Base-by-base conservation (phyloP, 2,888 invertebrate species). In the Calliphora vomitoria region DNA sequence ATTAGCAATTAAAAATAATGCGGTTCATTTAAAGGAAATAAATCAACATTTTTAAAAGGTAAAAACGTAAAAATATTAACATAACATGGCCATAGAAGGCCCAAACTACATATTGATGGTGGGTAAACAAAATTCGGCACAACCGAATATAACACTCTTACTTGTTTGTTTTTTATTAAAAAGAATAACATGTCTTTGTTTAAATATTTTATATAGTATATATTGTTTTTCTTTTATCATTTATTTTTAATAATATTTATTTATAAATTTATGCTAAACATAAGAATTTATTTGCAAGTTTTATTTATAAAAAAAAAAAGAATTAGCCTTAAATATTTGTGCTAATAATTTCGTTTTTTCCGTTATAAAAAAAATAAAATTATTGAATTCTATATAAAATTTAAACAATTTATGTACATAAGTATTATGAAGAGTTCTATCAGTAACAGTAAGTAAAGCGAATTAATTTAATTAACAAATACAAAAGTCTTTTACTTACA, bases 401-500 rank as follows among this genome's bases (percentile, higher is more conserved):
- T 13, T 4, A 44, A 11, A 13, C 44, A 44, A 44, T 53, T 53
- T n/a, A 53, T 41, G 8, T 41, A 8, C 8, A 41, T 8, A 41
- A n/a, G n/a, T n/a, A 31, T 31, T 31, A 31, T 6, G 35, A 6
- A 44, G 44, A 35, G 4, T 44, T 44, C 44, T 44, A 11, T 1
- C 10, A 44, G 44, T 44, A 44, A 11, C 50, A 53, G 6, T n/a
- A 53, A 55, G 18, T 18, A 18, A 8, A 8, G 25, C 31, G 25
- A 58, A 58, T 58, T 11, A 58, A 4, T 58, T 58, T 25, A 10
- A 10, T 58, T 25, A 55, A 55, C 25, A 4, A 58, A 74, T 82
- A 74, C n/a, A 82, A 76, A 83, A 83, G 80, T 86, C 80, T 81
- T 88, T 86, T 81, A 75, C 87, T 74, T 87, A 87, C 31, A 58